phyloP scores from a whole-genome alignment of 2,797 vertebrate genomes.

The Acropternis orthonyx region DNA sequence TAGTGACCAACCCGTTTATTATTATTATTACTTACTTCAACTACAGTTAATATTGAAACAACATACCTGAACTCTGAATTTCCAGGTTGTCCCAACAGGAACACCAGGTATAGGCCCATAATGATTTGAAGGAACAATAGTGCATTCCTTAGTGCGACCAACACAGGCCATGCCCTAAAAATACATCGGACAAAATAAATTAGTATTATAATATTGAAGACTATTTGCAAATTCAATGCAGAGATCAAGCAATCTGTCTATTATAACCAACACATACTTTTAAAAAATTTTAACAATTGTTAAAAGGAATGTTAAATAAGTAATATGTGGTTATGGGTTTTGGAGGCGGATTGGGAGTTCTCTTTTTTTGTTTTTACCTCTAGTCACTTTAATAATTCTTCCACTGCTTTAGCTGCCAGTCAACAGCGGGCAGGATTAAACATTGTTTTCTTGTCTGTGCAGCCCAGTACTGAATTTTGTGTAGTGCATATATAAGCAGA shows the following conservation, averaged over 20 bases:
- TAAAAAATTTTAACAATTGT: background rate
- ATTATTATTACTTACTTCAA: background rate
- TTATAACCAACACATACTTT: background rate
- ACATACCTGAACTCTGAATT: slow-evolving; percentile 96
- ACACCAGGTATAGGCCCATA: slow-evolving; percentile 94
- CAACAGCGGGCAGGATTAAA: background rate
- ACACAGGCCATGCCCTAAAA: slow-evolving; percentile 97
- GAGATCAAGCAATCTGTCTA: background rate
- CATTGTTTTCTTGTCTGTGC: background rate
- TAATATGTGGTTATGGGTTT: background rate
- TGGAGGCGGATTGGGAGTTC: background rate
- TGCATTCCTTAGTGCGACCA: slow-evolving; percentile 97
- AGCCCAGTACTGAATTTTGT: slow-evolving; percentile 39
- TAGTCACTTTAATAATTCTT: background rate
- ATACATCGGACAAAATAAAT: background rate
- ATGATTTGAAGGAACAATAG: slow-evolving; percentile 97
- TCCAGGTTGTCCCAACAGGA: slow-evolving; percentile 96
- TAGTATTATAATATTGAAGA: background rate
- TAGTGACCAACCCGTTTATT: background rate
- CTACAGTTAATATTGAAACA: background rate
- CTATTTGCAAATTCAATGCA: background rate
- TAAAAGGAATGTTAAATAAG: background rate
- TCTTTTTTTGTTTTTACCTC: background rate
- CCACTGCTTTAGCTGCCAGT: background rate
- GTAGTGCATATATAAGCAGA: background rate